Percentiles rank a stretch among this genome's conserved stretches.
Evolutionary conservation across 1,140 invertebrate species (phyloP).

Genomic region (Steinernema khuongi): DNA sequence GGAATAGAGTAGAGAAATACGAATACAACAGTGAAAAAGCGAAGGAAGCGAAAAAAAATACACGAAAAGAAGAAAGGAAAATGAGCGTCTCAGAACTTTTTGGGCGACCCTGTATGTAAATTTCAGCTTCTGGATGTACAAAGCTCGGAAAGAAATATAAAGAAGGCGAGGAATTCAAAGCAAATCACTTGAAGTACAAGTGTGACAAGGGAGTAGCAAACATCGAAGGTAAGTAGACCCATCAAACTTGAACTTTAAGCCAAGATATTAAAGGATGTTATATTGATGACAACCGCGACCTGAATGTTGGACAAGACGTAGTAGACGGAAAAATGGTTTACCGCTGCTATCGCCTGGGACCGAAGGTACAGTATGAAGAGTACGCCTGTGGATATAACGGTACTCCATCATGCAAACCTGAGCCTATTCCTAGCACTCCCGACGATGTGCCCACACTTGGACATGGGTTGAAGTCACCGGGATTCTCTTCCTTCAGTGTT

Average conservation of each 20-base stretch:
- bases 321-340: slow-evolving; percentile 39
- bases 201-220: slow-evolving; percentile 38
- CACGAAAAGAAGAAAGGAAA: too few relatives aligned
- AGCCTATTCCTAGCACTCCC: slow-evolving; percentile 38
- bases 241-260: slow-evolving; percentile 6
- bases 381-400: slow-evolving; percentile 40
- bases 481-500: slow-evolving; percentile 40
- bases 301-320: slow-evolving; percentile 42
- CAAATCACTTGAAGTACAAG: slow-evolving; percentile 45
- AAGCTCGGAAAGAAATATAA: slow-evolving; percentile 36
- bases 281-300: slow-evolving; percentile 36
- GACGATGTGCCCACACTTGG: slow-evolving; percentile 45
- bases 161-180: slow-evolving; percentile 44
- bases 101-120: too few relatives aligned
- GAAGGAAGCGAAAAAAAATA: too few relatives aligned
- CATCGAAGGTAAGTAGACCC: slow-evolving; percentile 33
- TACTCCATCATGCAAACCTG: slow-evolving; percentile 38
- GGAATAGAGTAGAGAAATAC: too few relatives aligned
- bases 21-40: too few relatives aligned
- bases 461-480: slow-evolving; percentile 39
- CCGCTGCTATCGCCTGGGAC: slow-evolving; percentile 13
- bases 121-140: slow-evolving; percentile 26
- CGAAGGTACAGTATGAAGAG: slow-evolving; percentile 40
- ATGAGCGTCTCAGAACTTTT: too few relatives aligned
- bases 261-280: slow-evolving; percentile 36